Conservation (phyloP, 1,140 invertebrate species). For the Aphelinus certus region DNA sequence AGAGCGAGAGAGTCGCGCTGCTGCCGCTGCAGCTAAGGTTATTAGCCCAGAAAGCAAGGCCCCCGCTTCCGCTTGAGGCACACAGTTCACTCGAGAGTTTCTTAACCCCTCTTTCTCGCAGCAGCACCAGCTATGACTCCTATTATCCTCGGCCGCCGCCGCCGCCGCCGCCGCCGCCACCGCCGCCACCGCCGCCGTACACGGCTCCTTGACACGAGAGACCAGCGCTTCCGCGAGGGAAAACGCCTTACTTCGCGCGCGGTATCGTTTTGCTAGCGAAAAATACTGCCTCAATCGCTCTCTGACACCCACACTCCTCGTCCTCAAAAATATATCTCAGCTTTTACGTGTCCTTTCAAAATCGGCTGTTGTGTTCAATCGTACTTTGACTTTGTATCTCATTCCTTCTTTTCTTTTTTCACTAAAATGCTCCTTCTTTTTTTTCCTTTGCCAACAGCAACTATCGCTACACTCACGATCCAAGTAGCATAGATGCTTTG, state of each 20-base stretch:
- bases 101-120: conserved; percentile 59
- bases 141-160: conserved; percentile 16
- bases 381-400: too few relatives aligned
- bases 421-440: too few relatives aligned
- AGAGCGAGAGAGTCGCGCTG: conserved; percentile 1
- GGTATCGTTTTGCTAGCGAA: too few relatives aligned
- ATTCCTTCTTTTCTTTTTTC: too few relatives aligned
- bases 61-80: conserved; percentile 65
- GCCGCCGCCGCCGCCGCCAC: background rate
- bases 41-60: conserved; percentile 67
- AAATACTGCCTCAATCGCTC: too few relatives aligned
- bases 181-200: background rate
- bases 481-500: too few relatives aligned
- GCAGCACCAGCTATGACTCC: background rate
- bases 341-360: too few relatives aligned
- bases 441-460: too few relatives aligned
- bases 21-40: conserved; percentile 63
- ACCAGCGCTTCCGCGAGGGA: background rate
- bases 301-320: too few relatives aligned
- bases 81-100: conserved; percentile 61
- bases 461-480: too few relatives aligned
- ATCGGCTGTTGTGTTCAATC: too few relatives aligned
- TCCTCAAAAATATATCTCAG: too few relatives aligned
- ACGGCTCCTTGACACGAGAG: conserved; percentile 1
- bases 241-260: background rate